Base-by-base conservation (phyloP, 2,797 vertebrate genomes). In the Sardinella longiceps region DNA sequence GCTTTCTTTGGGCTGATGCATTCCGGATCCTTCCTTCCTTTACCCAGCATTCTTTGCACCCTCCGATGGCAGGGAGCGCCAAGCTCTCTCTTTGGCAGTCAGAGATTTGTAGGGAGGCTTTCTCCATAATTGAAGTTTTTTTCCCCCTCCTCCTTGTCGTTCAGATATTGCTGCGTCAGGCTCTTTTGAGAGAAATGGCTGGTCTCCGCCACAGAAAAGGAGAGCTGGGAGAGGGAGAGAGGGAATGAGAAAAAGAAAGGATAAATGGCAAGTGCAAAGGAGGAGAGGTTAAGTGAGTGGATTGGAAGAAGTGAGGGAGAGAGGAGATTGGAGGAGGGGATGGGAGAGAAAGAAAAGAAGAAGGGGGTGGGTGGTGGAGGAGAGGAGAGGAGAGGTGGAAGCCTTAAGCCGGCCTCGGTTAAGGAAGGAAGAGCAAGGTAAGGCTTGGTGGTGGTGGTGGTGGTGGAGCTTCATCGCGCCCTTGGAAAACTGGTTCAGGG, bases 61-160 rank as follows among this genome's bases (percentile, higher is more conserved):
- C 81, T 81, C 58, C 58, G 12, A 56, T 51, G 66, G 80, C 48
- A 43, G 20, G 58, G 56, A 43, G 20, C 81, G 56, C 83, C 66
- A 45, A 83, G 81, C 82, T 6, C 60, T 82, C 25, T 74, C 82
- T 82, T 89, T 93, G 94, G 91, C 92, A 91, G 91, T 86, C 70
- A 84, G 86, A 92, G 92, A 94, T 93, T 94, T 95, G 92, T 90
- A 90, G 92, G 91, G 91, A 94, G 87, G 92, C 94, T 95, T 94
- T 95, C 92, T 94, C 92, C 92, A 94, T 95, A 95, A 95, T 94
- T 95, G 92, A 94, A 92, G 86, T 56, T 85, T 89, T 89, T 89
- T 92, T 91, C 83, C 84, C 83, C 25, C 39, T 84, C 74, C 60
- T 63, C 60, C 82, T 83, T 84, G 60, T 85, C 77, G 80, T 85